Base-by-base conservation (phyloP, 2,797 vertebrate genomes). In the Pangasius krempfi region DNA sequence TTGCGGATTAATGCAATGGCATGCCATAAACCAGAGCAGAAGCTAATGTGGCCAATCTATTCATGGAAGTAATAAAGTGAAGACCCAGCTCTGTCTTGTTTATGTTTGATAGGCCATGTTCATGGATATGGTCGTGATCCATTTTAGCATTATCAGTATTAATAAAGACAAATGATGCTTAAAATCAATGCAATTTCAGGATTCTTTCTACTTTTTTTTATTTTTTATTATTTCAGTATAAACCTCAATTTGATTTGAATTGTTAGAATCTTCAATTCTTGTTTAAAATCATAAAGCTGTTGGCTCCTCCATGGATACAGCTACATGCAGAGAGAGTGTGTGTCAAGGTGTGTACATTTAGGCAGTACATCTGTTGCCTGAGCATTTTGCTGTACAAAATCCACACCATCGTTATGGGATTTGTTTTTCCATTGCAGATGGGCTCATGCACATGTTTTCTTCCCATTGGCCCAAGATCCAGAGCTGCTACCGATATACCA, bases 371-470 rank as follows among this genome's bases (percentile, higher is more conserved):
- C 94, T 96, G 95, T 92, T 94, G 93, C 93, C 93, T 91, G 89
- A 91, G 90, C 91, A 90, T 79, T 89, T 72, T 68, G 16, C 88
- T 88, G 92, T 91, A 91, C 89, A 92, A 95, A 95, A 94, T 94
- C 95, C 93, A 95, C 91, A 92, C 93, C 95, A 93, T 94, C 94
- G 95, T 95, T 94, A 96, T 92, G 92, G 95, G 96, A 96, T 97
- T 96, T 95, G 92, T 95, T 96, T 95, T 96, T 96, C 95, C 96
- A 92, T 93, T 95, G 92, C 96, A 96, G 95, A 96, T 96, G 96
- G 94, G 93, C 92, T 92, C 88, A 87, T 93, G 95, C 95, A 95
- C 93, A 94, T 94, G 95, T 94, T 96, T 94, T 92, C 92, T 90
- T 95, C 92, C 76, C 91, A 95, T 96, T 96, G 95, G 95, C 91